These are phyloP conservation scores for Paramisgurnus dabryanus DNA, from an alignment of 2,113 vertebrate species.

Conservation along the genomic window DNA sequence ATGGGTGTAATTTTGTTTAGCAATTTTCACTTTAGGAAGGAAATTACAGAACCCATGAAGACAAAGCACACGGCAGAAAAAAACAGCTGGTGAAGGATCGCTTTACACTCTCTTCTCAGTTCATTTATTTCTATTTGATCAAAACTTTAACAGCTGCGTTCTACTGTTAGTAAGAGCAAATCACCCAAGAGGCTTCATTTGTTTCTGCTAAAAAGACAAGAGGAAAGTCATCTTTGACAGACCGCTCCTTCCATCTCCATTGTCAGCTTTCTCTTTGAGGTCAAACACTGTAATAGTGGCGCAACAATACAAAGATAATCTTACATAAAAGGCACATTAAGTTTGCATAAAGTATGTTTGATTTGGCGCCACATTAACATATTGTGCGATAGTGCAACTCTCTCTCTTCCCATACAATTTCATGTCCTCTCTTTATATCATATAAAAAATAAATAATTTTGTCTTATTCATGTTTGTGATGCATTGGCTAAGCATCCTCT, in stretches of 20 bases:
- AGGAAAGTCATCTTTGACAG: conserved; percentile 62
- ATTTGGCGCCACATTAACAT: too few species aligned
- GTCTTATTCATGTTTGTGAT: too few species aligned
- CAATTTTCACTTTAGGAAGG: neutral
- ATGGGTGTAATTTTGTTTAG: neutral
- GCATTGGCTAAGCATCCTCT: too few species aligned
- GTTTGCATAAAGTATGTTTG: too few species aligned
- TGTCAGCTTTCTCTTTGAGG: conserved; percentile 49
- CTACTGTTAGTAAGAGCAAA: conserved; percentile 73
- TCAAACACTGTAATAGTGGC: too few species aligned
- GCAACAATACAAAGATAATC: too few species aligned
- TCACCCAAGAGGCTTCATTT: conserved; percentile 74
- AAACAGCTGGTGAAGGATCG: neutral
- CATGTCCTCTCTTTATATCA: too few species aligned
- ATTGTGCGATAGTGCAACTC: too few species aligned
- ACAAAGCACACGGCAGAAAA: neutral
- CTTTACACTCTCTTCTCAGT: conserved; percentile 31
- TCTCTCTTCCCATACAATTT: too few species aligned
- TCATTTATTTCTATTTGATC: conserved; percentile 72
- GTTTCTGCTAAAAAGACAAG: conserved; percentile 75
- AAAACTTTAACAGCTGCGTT: conserved; percentile 71
- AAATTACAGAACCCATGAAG: conserved; percentile 11
- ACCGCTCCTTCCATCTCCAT: conserved; percentile 61
- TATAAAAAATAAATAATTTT: too few species aligned
- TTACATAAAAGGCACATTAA: too few species aligned